phyloP scores from a whole-genome alignment of 2,888 invertebrate species.

The Epiblema foenella region DNA sequence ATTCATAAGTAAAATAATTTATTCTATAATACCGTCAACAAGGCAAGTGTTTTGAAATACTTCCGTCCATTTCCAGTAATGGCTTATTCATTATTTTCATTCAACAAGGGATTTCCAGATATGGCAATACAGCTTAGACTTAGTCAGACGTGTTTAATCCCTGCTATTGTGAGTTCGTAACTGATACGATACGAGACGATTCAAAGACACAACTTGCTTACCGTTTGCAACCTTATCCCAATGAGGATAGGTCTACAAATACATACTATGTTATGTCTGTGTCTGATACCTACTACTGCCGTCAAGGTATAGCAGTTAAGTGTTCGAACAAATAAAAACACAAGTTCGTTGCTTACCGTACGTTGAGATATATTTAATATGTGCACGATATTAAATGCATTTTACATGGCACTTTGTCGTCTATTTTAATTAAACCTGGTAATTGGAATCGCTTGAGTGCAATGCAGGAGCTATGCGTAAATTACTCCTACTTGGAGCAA shows the following conservation, averaged over 20 bases:
- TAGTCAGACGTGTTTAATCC: slow-evolving; percentile 61
- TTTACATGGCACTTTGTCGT: slow-evolving; percentile 55
- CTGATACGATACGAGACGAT: slow-evolving; percentile 57
- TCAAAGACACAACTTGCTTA: not conserved
- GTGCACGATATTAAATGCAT: slow-evolving; percentile 47
- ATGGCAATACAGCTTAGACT: slow-evolving; percentile 54
- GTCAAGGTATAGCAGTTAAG: not conserved
- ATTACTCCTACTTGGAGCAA: slow-evolving; percentile 56
- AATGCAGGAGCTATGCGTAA: slow-evolving; percentile 53
- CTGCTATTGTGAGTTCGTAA: slow-evolving; percentile 58
- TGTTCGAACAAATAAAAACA: not conserved
- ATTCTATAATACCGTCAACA: slow-evolving; percentile 10
- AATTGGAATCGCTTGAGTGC: slow-evolving; percentile 54
- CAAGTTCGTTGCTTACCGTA: not conserved
- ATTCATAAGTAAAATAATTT: slow-evolving; percentile 16
- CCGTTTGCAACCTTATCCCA: not conserved
- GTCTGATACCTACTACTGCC: not conserved
- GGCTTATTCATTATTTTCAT: slow-evolving; percentile 67
- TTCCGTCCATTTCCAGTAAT: slow-evolving; percentile 60
- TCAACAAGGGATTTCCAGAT: slow-evolving; percentile 69
- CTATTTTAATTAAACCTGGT: slow-evolving; percentile 63
- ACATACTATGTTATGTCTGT: not conserved
- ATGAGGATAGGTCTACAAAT: slow-evolving; percentile 5
- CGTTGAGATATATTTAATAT: slow-evolving; percentile 44
- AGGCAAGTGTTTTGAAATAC: slow-evolving; percentile 37